These are phyloP conservation scores for Cheilosia soror DNA, from an alignment of 2,888 invertebrate genomes.

Conservation along the genomic window DNA sequence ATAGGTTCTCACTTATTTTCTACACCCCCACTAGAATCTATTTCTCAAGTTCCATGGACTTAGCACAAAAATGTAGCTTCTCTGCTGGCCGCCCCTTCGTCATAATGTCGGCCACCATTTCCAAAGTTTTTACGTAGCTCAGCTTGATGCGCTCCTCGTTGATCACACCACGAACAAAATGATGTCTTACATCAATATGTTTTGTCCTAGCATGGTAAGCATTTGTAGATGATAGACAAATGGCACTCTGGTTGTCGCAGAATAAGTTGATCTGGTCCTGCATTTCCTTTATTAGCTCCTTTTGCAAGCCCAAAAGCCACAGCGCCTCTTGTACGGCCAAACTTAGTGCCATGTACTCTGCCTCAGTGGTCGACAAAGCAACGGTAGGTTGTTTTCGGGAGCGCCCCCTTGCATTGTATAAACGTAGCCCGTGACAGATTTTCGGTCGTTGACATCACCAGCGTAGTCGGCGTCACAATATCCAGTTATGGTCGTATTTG, in stretches of 20 bases:
- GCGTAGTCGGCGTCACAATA: slow-evolving; percentile 14
- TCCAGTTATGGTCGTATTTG: not conserved
- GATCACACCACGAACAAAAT: not conserved
- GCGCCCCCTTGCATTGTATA: not conserved
- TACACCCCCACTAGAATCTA: slow-evolving; percentile 3
- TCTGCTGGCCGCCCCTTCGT: not conserved
- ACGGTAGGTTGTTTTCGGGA: slow-evolving; percentile 13
- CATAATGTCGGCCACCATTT: not conserved
- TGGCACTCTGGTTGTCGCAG: not conserved
- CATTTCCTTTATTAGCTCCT: not conserved
- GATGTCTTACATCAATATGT: too few relatives aligned
- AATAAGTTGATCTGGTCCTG: not conserved
- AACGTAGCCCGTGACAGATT: slow-evolving; percentile 19
- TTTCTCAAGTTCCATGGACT: not conserved
- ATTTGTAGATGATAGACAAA: too few relatives aligned
- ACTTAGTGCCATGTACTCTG: not conserved
- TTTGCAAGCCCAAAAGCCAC: not conserved
- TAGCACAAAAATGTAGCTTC: not conserved
- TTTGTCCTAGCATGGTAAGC: too few relatives aligned
- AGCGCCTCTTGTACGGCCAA: not conserved
- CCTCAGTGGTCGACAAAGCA: not conserved
- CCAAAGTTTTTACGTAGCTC: not conserved
- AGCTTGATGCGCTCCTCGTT: not conserved
- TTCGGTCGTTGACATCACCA: slow-evolving; percentile 23
- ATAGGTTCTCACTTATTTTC: too few relatives aligned